Evolutionary conservation across 1,140 invertebrate species (phyloP), one percentile per base, ranked within the genome.

Genomic region (Ectropis grisescens): DNA sequence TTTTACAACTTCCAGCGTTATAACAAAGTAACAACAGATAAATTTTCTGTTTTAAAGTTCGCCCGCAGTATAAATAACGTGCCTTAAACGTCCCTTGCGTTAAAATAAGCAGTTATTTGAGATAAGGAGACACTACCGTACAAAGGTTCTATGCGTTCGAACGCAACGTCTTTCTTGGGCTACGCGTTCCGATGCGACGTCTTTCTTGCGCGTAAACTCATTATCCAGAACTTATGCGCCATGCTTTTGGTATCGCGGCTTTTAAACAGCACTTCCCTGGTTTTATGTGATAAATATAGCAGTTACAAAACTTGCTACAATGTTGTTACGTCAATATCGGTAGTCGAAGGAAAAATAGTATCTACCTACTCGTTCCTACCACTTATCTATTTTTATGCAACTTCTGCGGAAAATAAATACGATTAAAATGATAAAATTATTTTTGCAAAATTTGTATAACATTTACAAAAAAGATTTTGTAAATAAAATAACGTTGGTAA

Each of bases 151-250:
- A n/a, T n/a, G n/a, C n/a, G n/a, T n/a, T n/a, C 41, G 41, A 65
- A 56, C 55, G 56, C 57, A 61, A 58, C 47, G 36, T 64, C 57
- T 66, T 66, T 61, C 59, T 64, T 65, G 54, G 35, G 52, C 45
- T 41, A 32, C 23, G 47, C n/a, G n/a, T n/a, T n/a, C n/a, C n/a
- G n/a, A n/a, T n/a, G n/a, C n/a, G n/a, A n/a, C n/a, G n/a, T n/a
- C n/a, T 60, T 66, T 70, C 58, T 60, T 78, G 71, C 69, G 67
- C 69, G 61, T 69, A 64, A 67, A 62, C 65, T 54, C 65, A 58
- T 55, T 56, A 49, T 57, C n/a, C n/a, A 60, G 53, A 62, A 65
- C 55, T 67, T 69, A 69, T 62, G 66, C 54, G 55, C 45, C 52
- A 61, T 47, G 58, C 58, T 56, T 51, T 61, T 64, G 55, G 57